A percentile compares a stretch with the other conserved stretches of the same genome.
phyloP scores from a whole-genome alignment of 2,113 vertebrate species.

The Vulpes lagopus region DNA sequence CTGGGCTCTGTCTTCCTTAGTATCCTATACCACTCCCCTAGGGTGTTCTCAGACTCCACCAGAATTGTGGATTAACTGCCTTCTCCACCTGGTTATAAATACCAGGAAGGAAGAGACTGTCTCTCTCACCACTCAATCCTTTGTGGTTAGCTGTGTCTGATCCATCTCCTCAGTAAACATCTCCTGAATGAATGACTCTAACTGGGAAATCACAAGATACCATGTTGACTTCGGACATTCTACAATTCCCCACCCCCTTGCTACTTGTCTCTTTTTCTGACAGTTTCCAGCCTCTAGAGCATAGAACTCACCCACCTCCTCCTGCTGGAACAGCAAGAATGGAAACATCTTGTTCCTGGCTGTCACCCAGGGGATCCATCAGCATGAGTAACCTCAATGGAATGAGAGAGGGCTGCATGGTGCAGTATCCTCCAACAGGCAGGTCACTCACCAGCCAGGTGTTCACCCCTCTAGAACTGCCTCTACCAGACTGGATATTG shows the following conservation, averaged over 20 bases:
- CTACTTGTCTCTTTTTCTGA: not conserved
- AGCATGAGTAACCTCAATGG: not conserved
- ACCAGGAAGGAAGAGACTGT: not conserved
- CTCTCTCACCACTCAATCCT: not conserved
- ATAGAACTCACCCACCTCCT: not conserved
- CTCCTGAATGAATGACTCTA: not conserved
- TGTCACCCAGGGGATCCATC: not conserved
- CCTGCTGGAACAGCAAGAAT: not conserved
- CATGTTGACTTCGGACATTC: not conserved
- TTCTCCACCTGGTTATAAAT: not conserved
- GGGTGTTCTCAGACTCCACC: not conserved
- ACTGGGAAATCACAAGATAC: not conserved
- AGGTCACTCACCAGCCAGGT: too few relatives aligned
- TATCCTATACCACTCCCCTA: not conserved
- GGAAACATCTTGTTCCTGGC: not conserved
- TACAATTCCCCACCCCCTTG: not conserved
- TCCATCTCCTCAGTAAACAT: not conserved
- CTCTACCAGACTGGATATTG: not conserved
- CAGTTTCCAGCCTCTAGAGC: not conserved
- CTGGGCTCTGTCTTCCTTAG: not conserved
- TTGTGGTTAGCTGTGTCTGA: not conserved
- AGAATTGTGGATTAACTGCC: not conserved
- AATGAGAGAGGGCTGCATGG: fast-evolving
- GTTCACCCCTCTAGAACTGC: not conserved
- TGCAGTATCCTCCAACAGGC: fast-evolving